Evolutionary conservation across 2,888 invertebrate genomes (phyloP), one percentile per base, ranked within the genome.

Genomic region (Tetranychus piercei): DNA sequence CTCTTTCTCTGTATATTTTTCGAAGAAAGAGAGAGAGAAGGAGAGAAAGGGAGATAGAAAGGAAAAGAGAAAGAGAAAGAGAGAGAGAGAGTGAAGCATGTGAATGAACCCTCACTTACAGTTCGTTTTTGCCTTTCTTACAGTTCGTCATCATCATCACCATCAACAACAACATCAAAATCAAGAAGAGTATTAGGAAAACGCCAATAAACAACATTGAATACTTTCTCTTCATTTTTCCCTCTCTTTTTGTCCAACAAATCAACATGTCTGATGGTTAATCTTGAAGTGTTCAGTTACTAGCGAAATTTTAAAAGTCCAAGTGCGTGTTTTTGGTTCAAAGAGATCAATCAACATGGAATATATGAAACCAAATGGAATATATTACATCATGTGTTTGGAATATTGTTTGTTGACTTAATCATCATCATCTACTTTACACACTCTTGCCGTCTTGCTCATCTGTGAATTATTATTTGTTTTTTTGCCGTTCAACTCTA

Each of bases 1-100:
- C 69, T 69, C 22, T 20, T 69, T 23, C 69, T 69, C 69, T 69
- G 22, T 23, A 23, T 69, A 20, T 69, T 69, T 23, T 69, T 69
- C 69, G 22, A 23, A 34, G 34, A 69, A 8, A 11, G n/a, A 67
- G n/a, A 9, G 71, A 71, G 71, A 70, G 70, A 23, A 5, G 5
- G 70, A 70, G 70, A 70, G 70, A 71, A 11, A 23, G 72, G 18
- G 44, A 45, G 44, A 44, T 1, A 72, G 72, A 72, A 15, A 72
- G 43, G 4, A 3, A 69, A 2, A 11, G n/a, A 67, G n/a, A 9
- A 2, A 71, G 71, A 69, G 23, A 69, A 22, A 23, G 44, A 44
- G n/a, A 45, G 44, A 44, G 72, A 72, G 72, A 72, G 72, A 72
- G 43, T n/a, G 8, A 43, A 72, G 44, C 34, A 44, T 72, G 43